A percentile compares a stretch with the other conserved stretches of the same genome.
Conservation (phyloP, 2,113 vertebrate species). For the Larimichthys polyactis region DNA sequence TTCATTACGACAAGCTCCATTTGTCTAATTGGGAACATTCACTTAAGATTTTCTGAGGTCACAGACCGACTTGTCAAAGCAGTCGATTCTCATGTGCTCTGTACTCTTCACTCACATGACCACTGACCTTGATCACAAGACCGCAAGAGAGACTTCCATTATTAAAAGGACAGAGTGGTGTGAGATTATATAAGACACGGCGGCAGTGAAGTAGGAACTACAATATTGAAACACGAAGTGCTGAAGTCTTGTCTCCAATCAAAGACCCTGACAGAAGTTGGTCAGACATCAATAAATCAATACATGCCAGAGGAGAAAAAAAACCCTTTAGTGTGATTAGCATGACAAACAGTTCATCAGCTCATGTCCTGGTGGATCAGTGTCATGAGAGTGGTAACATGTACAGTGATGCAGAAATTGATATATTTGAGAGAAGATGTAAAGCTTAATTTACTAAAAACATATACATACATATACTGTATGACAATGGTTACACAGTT, state of each 20-base stretch:
- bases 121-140: constrained; percentile 18
- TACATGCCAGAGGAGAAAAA: neutral
- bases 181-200: neutral
- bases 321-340: constrained; percentile 3
- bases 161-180: neutral
- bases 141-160: neutral
- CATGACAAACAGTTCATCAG: constrained; percentile 3
- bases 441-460: too few species aligned
- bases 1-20: neutral
- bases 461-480: too few species aligned
- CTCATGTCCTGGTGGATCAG: constrained; percentile 1
- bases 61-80: constrained; percentile 16
- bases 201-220: neutral
- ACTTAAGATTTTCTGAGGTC: constrained; percentile 24
- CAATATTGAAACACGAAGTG: neutral
- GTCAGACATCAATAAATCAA: constrained; percentile 3
- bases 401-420: neutral
- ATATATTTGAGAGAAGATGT: too few species aligned
- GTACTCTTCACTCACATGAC: constrained; percentile 24
- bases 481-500: too few species aligned
- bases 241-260: neutral
- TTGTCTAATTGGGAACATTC: constrained; percentile 24
- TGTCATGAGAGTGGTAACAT: neutral
- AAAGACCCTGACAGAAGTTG: neutral
- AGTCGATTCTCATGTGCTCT: constrained; percentile 10